phyloP scores from a whole-genome alignment of 2,888 invertebrate genomes.

The Thymelicus sylvestris region DNA sequence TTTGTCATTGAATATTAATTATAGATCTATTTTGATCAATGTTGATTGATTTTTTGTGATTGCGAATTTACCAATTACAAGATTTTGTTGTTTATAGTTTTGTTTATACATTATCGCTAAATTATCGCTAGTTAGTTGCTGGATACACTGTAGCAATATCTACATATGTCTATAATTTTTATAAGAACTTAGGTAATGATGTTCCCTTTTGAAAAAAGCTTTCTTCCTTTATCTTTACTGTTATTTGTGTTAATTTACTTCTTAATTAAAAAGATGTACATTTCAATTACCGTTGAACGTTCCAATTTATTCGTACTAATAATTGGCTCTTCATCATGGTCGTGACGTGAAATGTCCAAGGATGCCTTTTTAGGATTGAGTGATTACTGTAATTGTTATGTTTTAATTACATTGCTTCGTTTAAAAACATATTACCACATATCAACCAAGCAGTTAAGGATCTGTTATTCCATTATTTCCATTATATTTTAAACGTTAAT shows the following conservation, averaged over 20 bases:
- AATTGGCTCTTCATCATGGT: constrained; percentile 23
- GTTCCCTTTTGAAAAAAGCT: constrained; percentile 30
- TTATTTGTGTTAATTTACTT: not conserved
- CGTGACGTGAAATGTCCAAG: constrained; percentile 18
- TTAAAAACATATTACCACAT: constrained; percentile 24
- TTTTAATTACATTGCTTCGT: constrained; percentile 28
- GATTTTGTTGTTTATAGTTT: too few species aligned
- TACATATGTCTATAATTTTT: too few species aligned
- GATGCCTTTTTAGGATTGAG: constrained; percentile 34
- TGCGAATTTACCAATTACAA: too few species aligned
- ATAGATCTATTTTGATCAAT: constrained; percentile 20
- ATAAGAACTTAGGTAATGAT: constrained; percentile 8
- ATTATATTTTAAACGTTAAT: not conserved
- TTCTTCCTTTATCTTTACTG: not conserved
- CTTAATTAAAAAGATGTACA: constrained; percentile 9
- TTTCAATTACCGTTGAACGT: constrained; percentile 13
- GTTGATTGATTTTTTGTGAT: too few species aligned
- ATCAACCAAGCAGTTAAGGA: constrained; percentile 12
- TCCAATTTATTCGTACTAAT: constrained; percentile 12
- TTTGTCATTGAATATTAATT: constrained; percentile 62
- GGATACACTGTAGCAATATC: too few species aligned
- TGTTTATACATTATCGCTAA: too few species aligned
- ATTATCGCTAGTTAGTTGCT: too few species aligned
- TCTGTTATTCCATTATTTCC: not conserved
- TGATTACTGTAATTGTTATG: constrained; percentile 32